Evolutionary conservation across 2,113 vertebrate genomes (phyloP).

Genomic region (Rhipidura dahli): DNA sequence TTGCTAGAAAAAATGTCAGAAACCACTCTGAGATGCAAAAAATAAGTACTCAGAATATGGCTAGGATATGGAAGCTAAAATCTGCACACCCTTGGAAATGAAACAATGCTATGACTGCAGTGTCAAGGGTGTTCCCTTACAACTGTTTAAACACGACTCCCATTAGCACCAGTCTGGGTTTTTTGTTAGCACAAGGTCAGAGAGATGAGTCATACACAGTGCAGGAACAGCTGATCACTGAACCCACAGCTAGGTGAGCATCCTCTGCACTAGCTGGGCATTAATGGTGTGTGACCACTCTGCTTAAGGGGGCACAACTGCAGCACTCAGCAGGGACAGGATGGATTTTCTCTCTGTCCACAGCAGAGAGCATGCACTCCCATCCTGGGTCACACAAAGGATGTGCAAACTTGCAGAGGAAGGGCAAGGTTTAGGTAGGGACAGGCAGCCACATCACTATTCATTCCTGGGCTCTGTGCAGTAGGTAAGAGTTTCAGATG

Average conservation of each 20-base stretch:
- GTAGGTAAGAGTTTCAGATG: not conserved
- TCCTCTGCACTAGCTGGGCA: not conserved
- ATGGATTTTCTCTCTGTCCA: not conserved
- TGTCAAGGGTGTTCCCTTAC: not conserved
- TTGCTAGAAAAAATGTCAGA: not conserved
- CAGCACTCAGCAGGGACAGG: not conserved
- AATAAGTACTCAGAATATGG: not conserved
- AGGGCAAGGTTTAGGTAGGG: not conserved
- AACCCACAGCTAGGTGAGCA: not conserved
- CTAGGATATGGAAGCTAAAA: not conserved
- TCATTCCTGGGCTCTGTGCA: not conserved
- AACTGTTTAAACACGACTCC: not conserved
- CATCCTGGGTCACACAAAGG: not conserved
- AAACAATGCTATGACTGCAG: not conserved
- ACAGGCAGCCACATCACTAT: not conserved
- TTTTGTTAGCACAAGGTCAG: not conserved
- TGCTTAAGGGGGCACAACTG: not conserved
- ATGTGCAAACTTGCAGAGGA: fast-evolving
- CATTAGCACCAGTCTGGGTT: not conserved
- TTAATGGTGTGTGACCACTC: not conserved
- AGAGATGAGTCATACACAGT: not conserved
- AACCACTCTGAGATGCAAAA: not conserved
- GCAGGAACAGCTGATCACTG: not conserved
- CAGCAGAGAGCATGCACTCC: not conserved
- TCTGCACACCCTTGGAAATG: not conserved